Base-by-base conservation (phyloP, 1,140 invertebrate genomes). In the Chelonus insularis region DNA sequence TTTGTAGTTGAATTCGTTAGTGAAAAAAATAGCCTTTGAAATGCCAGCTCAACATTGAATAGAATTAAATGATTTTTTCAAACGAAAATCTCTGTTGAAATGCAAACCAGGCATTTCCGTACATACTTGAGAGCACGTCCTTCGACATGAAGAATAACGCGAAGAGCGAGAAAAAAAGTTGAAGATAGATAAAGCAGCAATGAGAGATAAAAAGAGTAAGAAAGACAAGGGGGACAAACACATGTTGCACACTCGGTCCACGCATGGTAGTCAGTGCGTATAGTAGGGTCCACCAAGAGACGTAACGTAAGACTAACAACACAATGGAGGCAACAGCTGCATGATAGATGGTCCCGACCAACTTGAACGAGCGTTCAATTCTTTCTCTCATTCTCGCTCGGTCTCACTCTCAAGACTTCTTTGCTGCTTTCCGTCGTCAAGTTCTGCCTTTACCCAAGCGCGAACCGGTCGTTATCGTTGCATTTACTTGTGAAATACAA, bases 321-420 rank as follows among this genome's bases (percentile, higher is more conserved):
- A 80, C 78, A 80, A 80, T 79, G 77, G 76, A 80, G 70, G 73
- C 75, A 80, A 78, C 78, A 80, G 78, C 78, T 80, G 78, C 76
- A 78, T 77, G 78, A 80, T 80, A 78, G 77, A 80, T 80, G 75
- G 71, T 65, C 51, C 57, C 55, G 56, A 18, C 52, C 29, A 55
- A 66, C 67, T 68, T 61, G 62, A 51, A 58, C 55, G 67, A 68
- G 57, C 62, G 59, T 59, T 23, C 61, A 61, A 37, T 60, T 39
- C 34, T 34, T 29, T 32, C 55, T 56, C 52, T 43, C 58, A 69
- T 64, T 60, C 61, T 50, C 64, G 60, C 64, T 68, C 48, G 52
- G 23, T 58, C 47, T 64, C 66, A 54, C 65, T 69, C 69, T 63
- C 64, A 64, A 21, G 4, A 43, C 56, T 47, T 20, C 59, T 43